Base-by-base conservation (phyloP, 2,888 invertebrate species). In the Junonia oenone region DNA sequence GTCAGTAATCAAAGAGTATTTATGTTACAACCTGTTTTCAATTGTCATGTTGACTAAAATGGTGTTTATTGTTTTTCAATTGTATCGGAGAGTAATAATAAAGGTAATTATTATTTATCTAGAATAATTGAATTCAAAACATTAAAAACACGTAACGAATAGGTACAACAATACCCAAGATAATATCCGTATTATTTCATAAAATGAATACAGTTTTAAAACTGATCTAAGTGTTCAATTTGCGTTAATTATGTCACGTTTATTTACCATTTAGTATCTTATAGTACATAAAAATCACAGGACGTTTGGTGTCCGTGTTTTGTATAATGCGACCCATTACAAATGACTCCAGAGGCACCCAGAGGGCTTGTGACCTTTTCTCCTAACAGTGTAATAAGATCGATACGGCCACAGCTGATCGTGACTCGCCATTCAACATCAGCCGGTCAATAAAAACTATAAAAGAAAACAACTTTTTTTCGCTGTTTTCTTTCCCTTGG, bases 1-100 rank as follows among this genome's bases (percentile, higher is more conserved):
- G 89, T 89, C 47, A 75, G 86, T 81, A 31, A 13, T 13, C 13
- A 14, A 5, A 17, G n/a, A n/a, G 1, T 38, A 8, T 6, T 15
- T 43, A 26, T 26, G 13, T 1, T 13, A 2, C 2, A 17, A 43
- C 19, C 6, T 43, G 43, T 26, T 13, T 22, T 13, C 43, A 13
- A 43, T 13, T 26, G 43, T 26, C 26, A 43, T 43, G 22, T 43
- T 43, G 13, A 43, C n/a, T 26, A 43, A 26, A 13, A 13, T 43
- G 13, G 26, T 6, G 6, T 27, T 33, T 33, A 33, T 33, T 33
- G 31, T 33, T 33, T 33, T 33, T 11, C n/a, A n/a, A 33, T 9
- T 33, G 4, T 6, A 26, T 33, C n/a, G 11, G 11, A n/a, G 4
- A n/a, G 11, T 33, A 4, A n/a, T n/a, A n/a, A n/a, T n/a, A n/a